phyloP scores from a whole-genome alignment of 2,888 invertebrate genomes.

The Diaphora mendica region DNA sequence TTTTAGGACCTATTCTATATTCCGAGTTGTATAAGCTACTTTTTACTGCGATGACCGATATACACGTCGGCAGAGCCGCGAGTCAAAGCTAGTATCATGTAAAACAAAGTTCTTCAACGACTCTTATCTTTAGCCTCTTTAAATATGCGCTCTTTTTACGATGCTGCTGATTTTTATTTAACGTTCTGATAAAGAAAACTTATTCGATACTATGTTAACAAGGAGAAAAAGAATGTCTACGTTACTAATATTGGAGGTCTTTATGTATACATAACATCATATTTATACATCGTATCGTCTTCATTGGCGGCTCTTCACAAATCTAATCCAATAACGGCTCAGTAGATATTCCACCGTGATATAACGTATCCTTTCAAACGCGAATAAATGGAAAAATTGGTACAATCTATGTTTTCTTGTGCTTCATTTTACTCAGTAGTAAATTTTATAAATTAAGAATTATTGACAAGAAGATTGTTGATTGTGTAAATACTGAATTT shows the following conservation, averaged over 20 bases:
- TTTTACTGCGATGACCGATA: too few species aligned
- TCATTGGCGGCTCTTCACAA: slow-evolving; percentile 31
- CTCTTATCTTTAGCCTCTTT: slow-evolving; percentile 4
- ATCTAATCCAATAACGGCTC: slow-evolving; percentile 35
- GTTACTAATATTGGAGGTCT: background rate
- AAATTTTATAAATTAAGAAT: slow-evolving; percentile 9
- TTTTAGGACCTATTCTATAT: too few species aligned
- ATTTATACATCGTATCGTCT: background rate
- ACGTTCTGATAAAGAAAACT: background rate
- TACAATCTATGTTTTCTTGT: slow-evolving; percentile 24
- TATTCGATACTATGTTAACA: background rate
- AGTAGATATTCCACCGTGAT: slow-evolving; percentile 21
- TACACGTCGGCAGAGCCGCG: background rate
- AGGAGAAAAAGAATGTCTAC: background rate
- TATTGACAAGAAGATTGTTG: background rate
- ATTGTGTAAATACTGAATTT: background rate
- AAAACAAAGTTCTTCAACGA: background rate
- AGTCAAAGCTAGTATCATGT: background rate
- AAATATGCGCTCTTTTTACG: slow-evolving; percentile 7
- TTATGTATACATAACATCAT: background rate
- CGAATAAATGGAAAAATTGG: slow-evolving; percentile 28
- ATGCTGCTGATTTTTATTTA: slow-evolving; percentile 3
- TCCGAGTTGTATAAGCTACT: too few species aligned
- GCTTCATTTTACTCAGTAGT: background rate
- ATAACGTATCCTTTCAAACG: slow-evolving; percentile 17